Conservation (phyloP, 2,888 invertebrate genomes). For the Amphimallon solstitiale region DNA sequence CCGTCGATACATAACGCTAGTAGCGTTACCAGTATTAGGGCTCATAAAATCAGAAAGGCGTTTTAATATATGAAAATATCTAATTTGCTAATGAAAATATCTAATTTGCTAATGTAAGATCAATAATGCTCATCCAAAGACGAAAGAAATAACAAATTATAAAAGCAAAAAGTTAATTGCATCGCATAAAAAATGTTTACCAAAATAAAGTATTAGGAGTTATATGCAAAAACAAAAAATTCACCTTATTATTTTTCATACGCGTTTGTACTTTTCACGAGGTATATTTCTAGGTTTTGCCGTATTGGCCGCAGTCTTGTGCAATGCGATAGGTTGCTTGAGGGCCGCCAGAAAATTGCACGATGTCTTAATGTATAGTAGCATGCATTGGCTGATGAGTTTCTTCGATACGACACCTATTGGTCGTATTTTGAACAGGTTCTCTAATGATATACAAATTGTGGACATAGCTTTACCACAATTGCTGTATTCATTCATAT, state of each 20-base stretch:
- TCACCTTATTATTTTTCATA: constrained; percentile 37
- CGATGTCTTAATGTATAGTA: constrained; percentile 62
- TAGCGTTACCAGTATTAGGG: too few relatives aligned
- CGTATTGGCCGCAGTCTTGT: constrained; percentile 60
- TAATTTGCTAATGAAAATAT: too few relatives aligned
- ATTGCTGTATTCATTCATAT: constrained; percentile 58
- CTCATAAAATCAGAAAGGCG: too few relatives aligned
- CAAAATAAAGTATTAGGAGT: constrained; percentile 1
- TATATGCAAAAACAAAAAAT: too few relatives aligned
- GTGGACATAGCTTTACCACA: constrained; percentile 66
- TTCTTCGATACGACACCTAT: constrained; percentile 73
- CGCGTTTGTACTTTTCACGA: constrained; percentile 25
- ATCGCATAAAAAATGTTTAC: too few relatives aligned
- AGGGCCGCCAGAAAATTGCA: constrained; percentile 64
- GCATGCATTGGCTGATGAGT: constrained; percentile 67
- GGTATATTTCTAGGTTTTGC: constrained; percentile 54
- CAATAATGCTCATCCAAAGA: too few relatives aligned
- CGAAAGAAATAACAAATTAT: too few relatives aligned
- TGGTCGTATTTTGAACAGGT: constrained; percentile 72
- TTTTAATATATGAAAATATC: too few relatives aligned
- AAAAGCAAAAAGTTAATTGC: too few relatives aligned
- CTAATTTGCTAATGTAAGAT: too few relatives aligned
- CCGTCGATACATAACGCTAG: too few relatives aligned
- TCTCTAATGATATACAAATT: constrained; percentile 68
- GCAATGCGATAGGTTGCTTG: constrained; percentile 62